Percentiles rank a stretch among this genome's conserved stretches.
Conservation (phyloP, 2,888 invertebrate genomes). For the Sicus ferrugineus region DNA sequence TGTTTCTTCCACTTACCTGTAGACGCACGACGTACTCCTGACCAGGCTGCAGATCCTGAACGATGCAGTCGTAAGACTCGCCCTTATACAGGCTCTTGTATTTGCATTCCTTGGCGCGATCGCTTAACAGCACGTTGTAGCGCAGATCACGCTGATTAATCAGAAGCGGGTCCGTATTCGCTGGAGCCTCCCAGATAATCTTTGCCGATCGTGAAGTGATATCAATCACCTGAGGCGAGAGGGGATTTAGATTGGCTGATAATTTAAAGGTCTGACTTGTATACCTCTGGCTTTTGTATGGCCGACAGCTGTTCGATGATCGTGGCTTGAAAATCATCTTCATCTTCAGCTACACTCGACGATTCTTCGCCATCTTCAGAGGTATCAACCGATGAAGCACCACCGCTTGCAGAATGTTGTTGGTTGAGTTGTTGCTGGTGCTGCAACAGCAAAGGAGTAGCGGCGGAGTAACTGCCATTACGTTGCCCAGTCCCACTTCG, state of each 20-base stretch:
- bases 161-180: slow-evolving; percentile 52
- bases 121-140: slow-evolving; percentile 84
- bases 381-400: slow-evolving; percentile 69
- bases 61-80: slow-evolving; percentile 77
- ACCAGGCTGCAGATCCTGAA: slow-evolving; percentile 87
- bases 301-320: slow-evolving; percentile 77
- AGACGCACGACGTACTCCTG: slow-evolving; percentile 85
- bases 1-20: slow-evolving; percentile 72
- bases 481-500: slow-evolving; percentile 44
- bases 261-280: no score
- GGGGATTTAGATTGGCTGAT: no score
- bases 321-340: slow-evolving; percentile 75
- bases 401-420: slow-evolving; percentile 58
- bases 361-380: slow-evolving; percentile 82
- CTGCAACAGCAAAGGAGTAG: background rate
- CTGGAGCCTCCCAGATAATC: slow-evolving; percentile 82
- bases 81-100: slow-evolving; percentile 87
- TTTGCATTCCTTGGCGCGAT: slow-evolving; percentile 79
- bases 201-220: slow-evolving; percentile 85
- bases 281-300: slow-evolving; percentile 78
- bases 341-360: slow-evolving; percentile 78
- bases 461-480: slow-evolving; percentile 39
- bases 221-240: slow-evolving; percentile 75
- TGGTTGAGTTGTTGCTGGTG: slow-evolving; percentile 28
- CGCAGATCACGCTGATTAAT: slow-evolving; percentile 66